Conservation (phyloP, 2,113 vertebrate genomes). For the Acanthisitta chloris region DNA sequence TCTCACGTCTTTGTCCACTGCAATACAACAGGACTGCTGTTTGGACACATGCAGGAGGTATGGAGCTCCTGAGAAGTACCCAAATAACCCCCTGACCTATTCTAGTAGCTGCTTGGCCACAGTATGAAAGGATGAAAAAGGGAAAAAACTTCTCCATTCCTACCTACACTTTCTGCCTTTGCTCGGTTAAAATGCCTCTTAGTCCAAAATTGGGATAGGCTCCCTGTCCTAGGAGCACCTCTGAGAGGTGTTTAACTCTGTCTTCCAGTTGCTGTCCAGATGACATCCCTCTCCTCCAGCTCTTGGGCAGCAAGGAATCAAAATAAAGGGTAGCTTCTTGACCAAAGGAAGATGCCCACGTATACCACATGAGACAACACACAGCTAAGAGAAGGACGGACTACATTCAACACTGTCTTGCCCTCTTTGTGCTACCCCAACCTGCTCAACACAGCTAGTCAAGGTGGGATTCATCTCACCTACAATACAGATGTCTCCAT, state of each 20-base stretch:
- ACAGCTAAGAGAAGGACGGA: background rate
- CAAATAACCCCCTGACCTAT: accelerated
- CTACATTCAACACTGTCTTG: background rate
- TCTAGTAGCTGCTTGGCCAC: background rate
- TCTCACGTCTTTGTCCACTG: background rate
- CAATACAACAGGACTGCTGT: background rate
- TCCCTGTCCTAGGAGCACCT: background rate
- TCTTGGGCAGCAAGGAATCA: background rate
- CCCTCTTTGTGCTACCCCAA: background rate
- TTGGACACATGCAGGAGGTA: background rate
- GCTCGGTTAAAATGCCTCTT: background rate
- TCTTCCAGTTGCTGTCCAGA: background rate
- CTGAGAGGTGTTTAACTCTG: background rate
- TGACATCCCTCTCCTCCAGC: background rate
- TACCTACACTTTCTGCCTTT: background rate
- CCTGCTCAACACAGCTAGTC: background rate
- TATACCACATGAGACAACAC: background rate
- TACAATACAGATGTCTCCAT: background rate
- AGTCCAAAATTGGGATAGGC: background rate
- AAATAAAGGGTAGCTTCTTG: background rate
- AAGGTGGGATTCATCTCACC: background rate
- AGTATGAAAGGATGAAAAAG: background rate
- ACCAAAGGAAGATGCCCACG: background rate
- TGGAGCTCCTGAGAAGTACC: background rate
- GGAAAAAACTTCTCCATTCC: background rate